phyloP scores from a whole-genome alignment of 2,113 vertebrate species.

The Oreochromis niloticus region DNA sequence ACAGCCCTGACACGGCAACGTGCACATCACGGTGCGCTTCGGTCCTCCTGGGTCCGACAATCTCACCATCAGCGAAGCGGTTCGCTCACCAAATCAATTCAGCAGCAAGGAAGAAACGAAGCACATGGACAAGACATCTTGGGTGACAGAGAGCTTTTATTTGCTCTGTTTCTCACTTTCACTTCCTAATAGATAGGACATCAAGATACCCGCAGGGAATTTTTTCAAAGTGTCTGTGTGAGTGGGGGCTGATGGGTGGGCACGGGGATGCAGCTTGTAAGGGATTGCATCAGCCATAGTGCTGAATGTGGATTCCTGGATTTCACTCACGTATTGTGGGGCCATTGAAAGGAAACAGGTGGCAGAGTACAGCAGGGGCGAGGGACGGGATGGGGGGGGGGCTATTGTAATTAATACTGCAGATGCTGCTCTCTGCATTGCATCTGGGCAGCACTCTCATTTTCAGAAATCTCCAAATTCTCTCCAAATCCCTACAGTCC shows the following conservation, averaged over 20 bases:
- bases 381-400: neutral
- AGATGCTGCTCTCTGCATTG: constrained; percentile 64
- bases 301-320: constrained; percentile 57
- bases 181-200: constrained; percentile 64
- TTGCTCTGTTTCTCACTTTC: constrained; percentile 59
- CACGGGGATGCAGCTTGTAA: constrained; percentile 37
- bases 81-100: constrained; percentile 58
- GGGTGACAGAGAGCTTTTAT: constrained; percentile 63
- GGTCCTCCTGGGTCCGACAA: constrained; percentile 42
- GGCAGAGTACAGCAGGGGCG: constrained; percentile 31
- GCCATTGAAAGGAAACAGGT: constrained; percentile 68
- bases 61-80: constrained; percentile 56
- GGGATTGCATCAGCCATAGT: constrained; percentile 63
- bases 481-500: constrained; percentile 58
- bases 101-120: constrained; percentile 45
- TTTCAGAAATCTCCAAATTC: constrained; percentile 72
- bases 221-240: constrained; percentile 33
- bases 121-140: constrained; percentile 47
- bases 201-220: constrained; percentile 53
- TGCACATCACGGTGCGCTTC: neutral
- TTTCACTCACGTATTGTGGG: constrained; percentile 57
- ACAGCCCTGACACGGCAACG: constrained; percentile 13
- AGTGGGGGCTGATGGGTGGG: neutral
- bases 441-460: constrained; percentile 69
- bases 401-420: constrained; percentile 74